phyloP scores from a whole-genome alignment of 2,888 invertebrate species.

The Pachydiplax longipennis region DNA sequence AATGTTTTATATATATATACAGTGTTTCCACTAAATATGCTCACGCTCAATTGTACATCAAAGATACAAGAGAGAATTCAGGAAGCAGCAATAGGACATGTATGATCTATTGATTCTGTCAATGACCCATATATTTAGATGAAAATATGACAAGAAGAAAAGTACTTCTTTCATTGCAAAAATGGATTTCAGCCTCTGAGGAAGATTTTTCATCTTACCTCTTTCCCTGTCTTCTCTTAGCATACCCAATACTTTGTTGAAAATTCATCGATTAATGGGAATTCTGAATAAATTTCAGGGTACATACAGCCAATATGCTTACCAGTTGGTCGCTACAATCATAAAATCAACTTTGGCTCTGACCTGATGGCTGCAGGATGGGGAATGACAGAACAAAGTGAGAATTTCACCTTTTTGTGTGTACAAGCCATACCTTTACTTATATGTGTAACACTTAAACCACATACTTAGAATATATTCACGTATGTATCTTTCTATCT shows the following conservation, averaged over 20 bases:
- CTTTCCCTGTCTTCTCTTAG: background rate
- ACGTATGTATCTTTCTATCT: too few relatives aligned
- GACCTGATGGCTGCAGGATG: conserved; percentile 1
- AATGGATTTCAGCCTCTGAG: too few relatives aligned
- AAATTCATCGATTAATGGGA: background rate
- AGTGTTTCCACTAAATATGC: too few relatives aligned
- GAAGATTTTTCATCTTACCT: background rate
- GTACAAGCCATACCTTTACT: too few relatives aligned
- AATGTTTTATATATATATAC: too few relatives aligned
- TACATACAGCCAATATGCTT: conserved; percentile 2
- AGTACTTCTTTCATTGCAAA: background rate
- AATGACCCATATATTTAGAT: too few relatives aligned
- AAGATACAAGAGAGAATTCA: too few relatives aligned
- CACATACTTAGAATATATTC: too few relatives aligned
- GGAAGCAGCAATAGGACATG: too few relatives aligned
- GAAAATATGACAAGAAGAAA: background rate
- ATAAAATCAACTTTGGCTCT: background rate
- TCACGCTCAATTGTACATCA: too few relatives aligned
- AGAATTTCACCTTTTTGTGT: background rate
- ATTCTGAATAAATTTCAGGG: background rate
- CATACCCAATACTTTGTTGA: background rate
- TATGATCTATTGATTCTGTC: too few relatives aligned
- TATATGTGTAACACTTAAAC: too few relatives aligned
- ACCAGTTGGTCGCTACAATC: background rate
- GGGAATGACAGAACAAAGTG: conserved; percentile 21